Percentiles rank a stretch among this genome's conserved stretches.
Conservation (phyloP, 2,797 vertebrate genomes). For the Lagodon rhomboides region DNA sequence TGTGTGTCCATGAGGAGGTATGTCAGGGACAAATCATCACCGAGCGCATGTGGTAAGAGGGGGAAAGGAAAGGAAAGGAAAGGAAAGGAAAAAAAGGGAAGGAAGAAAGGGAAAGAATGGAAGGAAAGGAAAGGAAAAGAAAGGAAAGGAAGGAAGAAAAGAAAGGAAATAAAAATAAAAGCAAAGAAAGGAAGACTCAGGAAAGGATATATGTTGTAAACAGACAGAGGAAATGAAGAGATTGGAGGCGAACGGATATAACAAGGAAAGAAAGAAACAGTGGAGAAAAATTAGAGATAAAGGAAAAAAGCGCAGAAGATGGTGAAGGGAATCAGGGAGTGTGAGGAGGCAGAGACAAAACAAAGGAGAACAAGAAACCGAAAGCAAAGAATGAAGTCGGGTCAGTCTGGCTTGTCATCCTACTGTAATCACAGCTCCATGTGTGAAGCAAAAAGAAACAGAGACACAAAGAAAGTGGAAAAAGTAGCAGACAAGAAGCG, state of each 20-base stretch:
- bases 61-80: background rate
- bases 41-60: slow-evolving; percentile 68
- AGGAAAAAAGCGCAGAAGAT: background rate
- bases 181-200: background rate
- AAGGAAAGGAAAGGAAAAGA: background rate
- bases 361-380: background rate
- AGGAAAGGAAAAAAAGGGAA: slow-evolving; percentile 12
- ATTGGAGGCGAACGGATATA: background rate
- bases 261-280: background rate
- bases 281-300: background rate
- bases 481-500: slow-evolving; percentile 16
- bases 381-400: slow-evolving; percentile 16
- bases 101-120: background rate
- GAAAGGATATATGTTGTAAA: background rate
- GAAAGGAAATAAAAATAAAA: background rate
- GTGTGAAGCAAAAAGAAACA: slow-evolving; percentile 21
- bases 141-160: background rate
- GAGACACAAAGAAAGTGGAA: background rate
- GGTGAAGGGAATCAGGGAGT: background rate
- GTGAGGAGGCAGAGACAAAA: slow-evolving; percentile 1
- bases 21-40: slow-evolving; percentile 45
- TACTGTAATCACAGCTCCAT: slow-evolving; percentile 42
- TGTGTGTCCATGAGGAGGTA: slow-evolving; percentile 32
- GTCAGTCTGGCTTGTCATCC: slow-evolving; percentile 9
- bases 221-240: background rate